Percentiles rank a stretch among this genome's conserved stretches.
phyloP scores from a whole-genome alignment of 2,797 vertebrate genomes.

The Lemur catta region DNA sequence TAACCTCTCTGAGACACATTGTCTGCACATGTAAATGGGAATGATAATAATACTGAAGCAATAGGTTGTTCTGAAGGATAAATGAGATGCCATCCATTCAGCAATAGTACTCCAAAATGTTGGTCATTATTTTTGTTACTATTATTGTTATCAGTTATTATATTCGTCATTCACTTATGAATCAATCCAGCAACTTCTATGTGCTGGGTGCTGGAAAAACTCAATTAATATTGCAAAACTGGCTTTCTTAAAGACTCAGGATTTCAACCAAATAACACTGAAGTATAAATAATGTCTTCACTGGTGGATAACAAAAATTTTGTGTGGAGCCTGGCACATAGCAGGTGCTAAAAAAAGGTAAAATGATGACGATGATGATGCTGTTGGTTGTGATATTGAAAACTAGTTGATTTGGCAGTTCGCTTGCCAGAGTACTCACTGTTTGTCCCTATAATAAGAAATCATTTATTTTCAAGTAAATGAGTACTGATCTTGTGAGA shows the following conservation, averaged over 20 bases:
- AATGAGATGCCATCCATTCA: neutral
- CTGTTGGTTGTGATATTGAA: neutral
- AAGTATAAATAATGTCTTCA: neutral
- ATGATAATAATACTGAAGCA: neutral
- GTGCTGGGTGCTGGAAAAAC: neutral
- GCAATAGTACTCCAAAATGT: neutral
- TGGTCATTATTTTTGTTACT: neutral
- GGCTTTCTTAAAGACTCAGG: conserved; percentile 26
- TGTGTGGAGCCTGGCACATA: neutral
- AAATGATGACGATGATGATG: neutral
- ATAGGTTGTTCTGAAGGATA: neutral
- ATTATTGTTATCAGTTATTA: neutral
- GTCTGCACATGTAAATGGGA: neutral
- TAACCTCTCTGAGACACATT: neutral
- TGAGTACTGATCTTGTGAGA: conserved; percentile 43
- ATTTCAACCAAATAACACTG: neutral
- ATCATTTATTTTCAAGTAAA: conserved; percentile 47
- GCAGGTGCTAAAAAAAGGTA: neutral
- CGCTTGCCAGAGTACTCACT: neutral
- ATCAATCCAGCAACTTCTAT: neutral
- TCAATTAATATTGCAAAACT: neutral
- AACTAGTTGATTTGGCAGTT: neutral
- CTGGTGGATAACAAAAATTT: neutral
- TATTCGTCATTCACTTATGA: neutral
- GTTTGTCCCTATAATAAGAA: neutral